Percentiles rank a stretch among this genome's conserved stretches.
Evolutionary conservation across 2,113 vertebrate genomes (phyloP).

Genomic region (Phylloscopus trochiloides): DNA sequence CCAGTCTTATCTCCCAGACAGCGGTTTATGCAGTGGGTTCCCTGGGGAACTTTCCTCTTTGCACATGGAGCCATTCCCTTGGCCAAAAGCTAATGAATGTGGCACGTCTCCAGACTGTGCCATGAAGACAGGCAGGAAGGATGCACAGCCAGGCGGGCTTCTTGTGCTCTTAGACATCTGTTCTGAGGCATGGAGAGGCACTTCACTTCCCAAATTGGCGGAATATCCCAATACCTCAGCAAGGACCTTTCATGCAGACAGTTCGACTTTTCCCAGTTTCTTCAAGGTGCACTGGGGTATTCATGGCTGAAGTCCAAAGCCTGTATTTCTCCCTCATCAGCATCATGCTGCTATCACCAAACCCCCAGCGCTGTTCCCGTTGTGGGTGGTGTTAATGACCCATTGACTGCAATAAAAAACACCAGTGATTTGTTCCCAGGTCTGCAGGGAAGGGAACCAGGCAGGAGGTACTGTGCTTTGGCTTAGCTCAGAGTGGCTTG

Average conservation of each 20-base stretch:
- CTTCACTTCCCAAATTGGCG: neutral
- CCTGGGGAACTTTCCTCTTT: constrained; percentile 48
- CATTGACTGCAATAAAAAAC: neutral
- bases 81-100: constrained; percentile 50
- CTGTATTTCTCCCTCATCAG: neutral
- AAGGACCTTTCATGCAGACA: rapidly evolving
- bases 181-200: neutral
- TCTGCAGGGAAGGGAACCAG: neutral
- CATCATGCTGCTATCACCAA: neutral
- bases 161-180: neutral
- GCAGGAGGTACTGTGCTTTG: neutral
- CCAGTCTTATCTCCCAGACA: constrained; percentile 62
- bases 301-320: neutral
- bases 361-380: rapidly evolving
- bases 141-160: neutral
- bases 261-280: neutral
- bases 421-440: neutral
- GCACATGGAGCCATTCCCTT: neutral
- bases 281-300: neutral
- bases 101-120: neutral
- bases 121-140: neutral
- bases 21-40: constrained; percentile 26
- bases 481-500: neutral
- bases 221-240: neutral
- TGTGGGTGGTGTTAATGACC: neutral